Evolutionary conservation across 2,888 invertebrate genomes (phyloP), one percentile per base, ranked within the genome.

Genomic region (Odontocerum albicorne): DNA sequence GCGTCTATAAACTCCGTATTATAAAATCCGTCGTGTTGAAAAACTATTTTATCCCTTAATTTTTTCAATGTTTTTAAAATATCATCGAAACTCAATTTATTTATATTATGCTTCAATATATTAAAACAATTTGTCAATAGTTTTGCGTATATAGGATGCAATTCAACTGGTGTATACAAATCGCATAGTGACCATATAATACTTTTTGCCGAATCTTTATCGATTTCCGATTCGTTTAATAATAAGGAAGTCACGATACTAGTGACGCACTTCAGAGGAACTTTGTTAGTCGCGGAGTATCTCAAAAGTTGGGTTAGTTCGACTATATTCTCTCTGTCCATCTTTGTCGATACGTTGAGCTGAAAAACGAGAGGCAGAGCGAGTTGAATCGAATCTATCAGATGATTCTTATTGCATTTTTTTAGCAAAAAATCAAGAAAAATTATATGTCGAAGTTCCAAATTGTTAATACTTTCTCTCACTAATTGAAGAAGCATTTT

Each of bases 291-390:
- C 7, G 79, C 74, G 22, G 77, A 72, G 65, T 77, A 87, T 0
- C 72, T 65, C 4, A 87, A 65, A 70, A 80, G 79, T 17, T 82
- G 81, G 7, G 72, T 69, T 19, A 87, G 65, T 12, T 78, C 66
- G 0, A 68, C 65, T 4, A 81, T 55, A 62, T 85, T 81, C 17
- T 77, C 70, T 7, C 67, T 70, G 59, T 86, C 82, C 16, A 86
- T 64, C 66, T 87, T 83, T 4, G 72, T 62, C 0, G 76, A 73
- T 4, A 87, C 62, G 57, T 85, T 80, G 4, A 81, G 77, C 70
- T 87, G 83, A 65, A 88, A 86, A 0, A 85, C 82, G 20, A 87
- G 67, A 0, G 87, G 87, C 7, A 88, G 64, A 0, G 88, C 87
- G 1, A 85, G 71, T 63, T 74, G 75, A 3, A 89, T 65, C 0